Base-by-base conservation (phyloP, 2,113 vertebrate genomes). In the Scomber scombrus region DNA sequence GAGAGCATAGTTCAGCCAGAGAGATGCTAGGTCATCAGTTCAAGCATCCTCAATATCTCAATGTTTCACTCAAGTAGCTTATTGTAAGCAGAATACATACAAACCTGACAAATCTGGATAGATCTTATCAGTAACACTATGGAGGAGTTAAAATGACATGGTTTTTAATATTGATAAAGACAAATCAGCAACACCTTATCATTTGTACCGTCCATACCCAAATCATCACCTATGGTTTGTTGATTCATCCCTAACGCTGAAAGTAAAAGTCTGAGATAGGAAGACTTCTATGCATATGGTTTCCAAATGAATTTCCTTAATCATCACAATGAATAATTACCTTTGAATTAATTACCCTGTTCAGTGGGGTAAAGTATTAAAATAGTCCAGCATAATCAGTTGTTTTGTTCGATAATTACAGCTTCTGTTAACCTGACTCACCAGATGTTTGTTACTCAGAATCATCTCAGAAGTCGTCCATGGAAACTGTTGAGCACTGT, bases 281-380 rank as follows among this genome's bases (percentile, higher is more conserved):
- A 40, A 40, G 7, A 40, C 34, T 40, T 63, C 5, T 11, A 40
- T 14, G 15, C n/a, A 26, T 3, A 19, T 58, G 11, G 19, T 47
- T 50, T 73, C 29, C 6, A 54, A 50, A 52, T 45, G 6, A 3
- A 71, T 67, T 56, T 34, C 40, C 10, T 55, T n/a, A 26, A 26
- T 26, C 6, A 58, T 64, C 16, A 52, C 11, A 71, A 51, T 34
- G 14, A 14, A 23, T 58, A 52, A 64, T 82, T 31, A 81, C 11
- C 19, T 10, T 26, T 26, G 23, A 26, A 26, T 26, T 26, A 26
- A 26, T 26, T 26, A 26, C 23, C 23, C 23, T 26, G 23, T 51
- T 68, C n/a, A 67, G 21, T 34, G 19, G 51, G 58, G 56, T 65
- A 64, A 69, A 69, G 46, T 62, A 26, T 23, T 19, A 31, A 54